phyloP scores from a whole-genome alignment of 2,113 vertebrate species.

The Cheirogaleus medius region DNA sequence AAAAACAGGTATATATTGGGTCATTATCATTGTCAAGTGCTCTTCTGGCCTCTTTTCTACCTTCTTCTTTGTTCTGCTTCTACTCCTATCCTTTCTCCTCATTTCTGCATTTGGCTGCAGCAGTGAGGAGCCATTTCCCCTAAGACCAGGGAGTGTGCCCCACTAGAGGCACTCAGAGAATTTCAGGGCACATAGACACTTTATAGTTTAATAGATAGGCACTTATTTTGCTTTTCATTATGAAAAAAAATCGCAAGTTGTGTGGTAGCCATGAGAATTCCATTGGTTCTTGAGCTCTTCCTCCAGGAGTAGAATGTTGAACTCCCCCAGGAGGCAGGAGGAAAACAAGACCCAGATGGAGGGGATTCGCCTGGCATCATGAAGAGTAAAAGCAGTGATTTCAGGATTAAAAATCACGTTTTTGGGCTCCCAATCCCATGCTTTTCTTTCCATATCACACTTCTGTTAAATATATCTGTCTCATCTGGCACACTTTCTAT shows the following conservation, averaged over 20 bases:
- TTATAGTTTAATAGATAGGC: background rate
- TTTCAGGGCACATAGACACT: background rate
- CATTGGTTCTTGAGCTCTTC: background rate
- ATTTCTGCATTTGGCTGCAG: background rate
- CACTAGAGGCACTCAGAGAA: background rate
- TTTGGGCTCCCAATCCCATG: background rate
- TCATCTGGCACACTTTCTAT: background rate
- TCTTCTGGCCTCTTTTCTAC: background rate
- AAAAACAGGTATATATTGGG: background rate
- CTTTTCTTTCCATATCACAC: background rate
- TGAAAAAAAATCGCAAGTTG: background rate
- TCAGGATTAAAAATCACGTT: background rate
- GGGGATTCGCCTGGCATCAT: background rate
- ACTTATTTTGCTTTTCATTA: slow-evolving; percentile 18
- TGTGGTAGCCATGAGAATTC: background rate
- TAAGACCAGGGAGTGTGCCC: background rate
- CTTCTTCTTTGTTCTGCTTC: background rate
- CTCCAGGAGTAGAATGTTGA: background rate
- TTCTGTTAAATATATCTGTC: background rate
- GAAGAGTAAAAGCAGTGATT: background rate
- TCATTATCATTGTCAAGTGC: background rate
- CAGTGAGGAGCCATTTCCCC: background rate
- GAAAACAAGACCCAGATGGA: background rate
- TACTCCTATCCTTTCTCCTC: background rate
- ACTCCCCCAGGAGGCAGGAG: background rate